These are phyloP conservation scores for Aurelia sp. DNA, from an alignment of 30 jellyfish, hydroid and myxozoan species.

Conservation along the genomic window DNA sequence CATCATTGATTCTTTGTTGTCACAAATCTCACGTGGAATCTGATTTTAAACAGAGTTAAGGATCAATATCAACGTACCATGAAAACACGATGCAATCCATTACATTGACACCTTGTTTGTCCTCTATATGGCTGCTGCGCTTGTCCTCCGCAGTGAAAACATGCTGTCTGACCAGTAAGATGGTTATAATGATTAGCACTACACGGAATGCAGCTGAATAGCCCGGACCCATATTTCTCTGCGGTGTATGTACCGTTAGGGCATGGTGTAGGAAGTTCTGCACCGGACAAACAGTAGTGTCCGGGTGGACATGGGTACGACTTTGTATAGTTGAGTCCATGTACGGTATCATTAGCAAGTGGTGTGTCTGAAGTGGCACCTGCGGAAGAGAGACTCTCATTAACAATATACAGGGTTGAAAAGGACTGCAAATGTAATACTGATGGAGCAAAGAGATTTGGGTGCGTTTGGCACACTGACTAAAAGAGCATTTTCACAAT, in stretches of 20 bases:
- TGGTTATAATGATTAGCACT: conserved; percentile 82
- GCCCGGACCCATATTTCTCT: conserved; percentile 52
- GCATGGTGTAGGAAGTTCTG: conserved; percentile 78
- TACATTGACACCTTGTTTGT: conserved; percentile 79
- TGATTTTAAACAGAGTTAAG: too few species aligned
- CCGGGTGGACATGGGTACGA: conserved; percentile 98
- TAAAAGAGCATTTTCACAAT: too few species aligned
- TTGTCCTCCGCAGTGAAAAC: conserved; percentile 94
- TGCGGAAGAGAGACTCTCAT: not conserved
- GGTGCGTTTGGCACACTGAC: too few species aligned
- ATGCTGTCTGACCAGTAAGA: conserved; percentile 83
- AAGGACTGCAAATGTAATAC: not conserved
- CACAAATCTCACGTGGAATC: too few species aligned
- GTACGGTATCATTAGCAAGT: conserved; percentile 72
- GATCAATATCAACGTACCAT: conserved; percentile 58
- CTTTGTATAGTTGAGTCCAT: conserved; percentile 82
- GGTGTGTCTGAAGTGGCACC: conserved; percentile 96
- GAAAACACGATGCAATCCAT: conserved; percentile 85
- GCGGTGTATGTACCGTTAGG: conserved; percentile 86
- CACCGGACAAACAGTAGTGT: conserved; percentile 89
- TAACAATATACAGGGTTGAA: not conserved
- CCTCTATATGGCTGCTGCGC: conserved; percentile 90
- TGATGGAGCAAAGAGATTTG: too few species aligned
- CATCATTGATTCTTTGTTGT: too few species aligned
- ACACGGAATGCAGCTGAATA: conserved; percentile 80